Percentiles rank a stretch among this genome's conserved stretches.
Evolutionary conservation across 2,113 vertebrate species (phyloP).

Genomic region (Fulica atra): DNA sequence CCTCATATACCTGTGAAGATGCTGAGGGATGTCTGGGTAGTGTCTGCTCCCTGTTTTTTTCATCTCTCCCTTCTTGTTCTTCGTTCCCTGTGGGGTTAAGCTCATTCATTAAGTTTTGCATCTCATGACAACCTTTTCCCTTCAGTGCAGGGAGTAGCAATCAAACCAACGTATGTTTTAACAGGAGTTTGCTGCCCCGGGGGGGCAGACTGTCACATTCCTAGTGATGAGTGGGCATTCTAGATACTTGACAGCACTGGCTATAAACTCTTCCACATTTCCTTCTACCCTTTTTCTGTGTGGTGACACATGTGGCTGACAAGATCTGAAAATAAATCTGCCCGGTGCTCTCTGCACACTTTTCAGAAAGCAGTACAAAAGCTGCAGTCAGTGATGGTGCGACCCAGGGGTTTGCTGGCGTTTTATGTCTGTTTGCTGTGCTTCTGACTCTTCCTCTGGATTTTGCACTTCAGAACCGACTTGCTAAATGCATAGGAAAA

Average conservation of each 20-base stretch:
- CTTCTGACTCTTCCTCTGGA: neutral
- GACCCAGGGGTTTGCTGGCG: neutral
- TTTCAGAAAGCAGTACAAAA: neutral
- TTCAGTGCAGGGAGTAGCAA: constrained; percentile 6
- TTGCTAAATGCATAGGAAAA: neutral
- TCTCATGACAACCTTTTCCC: constrained; percentile 27
- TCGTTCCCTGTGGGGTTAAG: neutral
- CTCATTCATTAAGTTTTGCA: neutral
- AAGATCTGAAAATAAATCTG: neutral
- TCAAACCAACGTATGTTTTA: constrained; percentile 32
- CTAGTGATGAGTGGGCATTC: constrained; percentile 7
- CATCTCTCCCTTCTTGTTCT: neutral
- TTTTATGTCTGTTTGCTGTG: neutral
- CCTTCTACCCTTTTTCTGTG: neutral
- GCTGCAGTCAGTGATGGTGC: neutral
- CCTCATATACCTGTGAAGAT: neutral
- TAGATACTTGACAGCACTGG: neutral
- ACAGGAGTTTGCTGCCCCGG: neutral
- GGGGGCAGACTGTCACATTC: constrained; percentile 27
- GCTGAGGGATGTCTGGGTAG: neutral
- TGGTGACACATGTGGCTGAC: neutral
- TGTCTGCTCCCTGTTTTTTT: constrained; percentile 28
- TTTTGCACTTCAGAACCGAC: neutral
- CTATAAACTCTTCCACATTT: neutral
- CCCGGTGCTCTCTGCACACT: neutral